Evolutionary conservation across 1,140 invertebrate species (phyloP).

Genomic region (Drosophila nigromelanica): DNA sequence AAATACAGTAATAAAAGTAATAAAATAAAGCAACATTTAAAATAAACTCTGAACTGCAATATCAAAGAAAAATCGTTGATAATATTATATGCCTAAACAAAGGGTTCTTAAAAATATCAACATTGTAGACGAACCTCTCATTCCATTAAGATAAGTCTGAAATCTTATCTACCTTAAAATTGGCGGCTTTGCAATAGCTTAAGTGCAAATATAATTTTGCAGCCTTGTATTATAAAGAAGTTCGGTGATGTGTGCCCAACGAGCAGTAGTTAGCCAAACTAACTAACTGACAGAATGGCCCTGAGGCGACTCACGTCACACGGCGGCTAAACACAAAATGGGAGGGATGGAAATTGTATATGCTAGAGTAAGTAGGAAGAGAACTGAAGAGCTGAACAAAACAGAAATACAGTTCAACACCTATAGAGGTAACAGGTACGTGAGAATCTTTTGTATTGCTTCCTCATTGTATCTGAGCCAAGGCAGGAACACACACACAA

Average conservation of each 20-base stretch:
- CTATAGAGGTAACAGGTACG: slow-evolving; percentile 71
- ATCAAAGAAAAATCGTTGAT: too few relatives aligned
- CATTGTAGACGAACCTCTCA: not conserved
- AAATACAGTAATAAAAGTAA: too few relatives aligned
- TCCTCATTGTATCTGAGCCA: slow-evolving; percentile 63
- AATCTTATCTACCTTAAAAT: not conserved
- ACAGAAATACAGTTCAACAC: slow-evolving; percentile 60
- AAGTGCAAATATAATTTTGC: not conserved
- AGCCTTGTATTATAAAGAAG: slow-evolving; percentile 1
- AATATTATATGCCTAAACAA: too few relatives aligned
- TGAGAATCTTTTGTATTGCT: slow-evolving; percentile 77
- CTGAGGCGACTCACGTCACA: slow-evolving; percentile 13
- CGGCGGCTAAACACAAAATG: slow-evolving; percentile 11
- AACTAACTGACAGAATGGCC: slow-evolving; percentile 25
- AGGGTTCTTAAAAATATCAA: not conserved
- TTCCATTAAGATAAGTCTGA: not conserved
- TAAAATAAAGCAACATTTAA: too few relatives aligned
- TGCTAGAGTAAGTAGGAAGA: slow-evolving; percentile 24
- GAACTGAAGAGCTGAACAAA: not conserved
- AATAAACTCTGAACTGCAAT: too few relatives aligned
- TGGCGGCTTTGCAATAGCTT: not conserved
- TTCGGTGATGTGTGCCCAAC: slow-evolving; percentile 22
- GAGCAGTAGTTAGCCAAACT: slow-evolving; percentile 15
- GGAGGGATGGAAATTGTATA: slow-evolving; percentile 52
- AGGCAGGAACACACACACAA: slow-evolving; percentile 21